Evolutionary conservation across 2,113 vertebrate genomes (phyloP), one percentile per base, ranked within the genome.

Genomic region (Hepsetus odoe): DNA sequence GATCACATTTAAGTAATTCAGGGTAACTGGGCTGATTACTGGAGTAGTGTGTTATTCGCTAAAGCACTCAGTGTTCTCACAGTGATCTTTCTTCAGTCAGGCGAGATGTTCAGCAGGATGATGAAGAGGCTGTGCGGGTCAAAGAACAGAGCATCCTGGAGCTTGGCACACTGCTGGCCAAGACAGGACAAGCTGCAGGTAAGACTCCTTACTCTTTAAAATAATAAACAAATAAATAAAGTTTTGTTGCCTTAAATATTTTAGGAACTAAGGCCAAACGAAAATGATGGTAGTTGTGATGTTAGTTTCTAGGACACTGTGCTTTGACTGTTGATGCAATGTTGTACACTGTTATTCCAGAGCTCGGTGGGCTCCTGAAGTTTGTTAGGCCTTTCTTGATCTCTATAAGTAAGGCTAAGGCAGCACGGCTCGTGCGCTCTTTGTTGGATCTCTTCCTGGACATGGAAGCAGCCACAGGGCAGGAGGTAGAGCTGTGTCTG

Each of bases 111-210:
- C 96, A 98, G 80, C 95, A 99, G 85, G 95, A 96, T 0, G 98
- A 99, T 87, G 98, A 99, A 76, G 98, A 99, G 72, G 97, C 97
- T 0, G 96, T 99, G 74, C 94, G 96, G 85, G 97, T 99, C 87
- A 99, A 99, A 89, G 98, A 99, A 89, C 98, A 99, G 91, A 99
- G 98, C 90, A 99, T 99, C 90, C 86, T 99, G 93, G 97, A 98
- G 82, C 91, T 99, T 87, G 98, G 97, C 4, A 93, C 92, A 0
- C 96, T 99, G 40, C 80, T 99, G 91, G 98, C 98, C 80, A 98
- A 98, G 89, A 99, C 98, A 0, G 98, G 98, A 83, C 98, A 99
- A 89, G 98, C 98, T 58, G 98, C 98, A 90, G 98, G 98, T 99
- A 80, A 86, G 87, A 14, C 20, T 20, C 14, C 44, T 4, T 0